Evolutionary conservation across 2,888 invertebrate species (phyloP).

Genomic region (Andrena haemorrhoa): DNA sequence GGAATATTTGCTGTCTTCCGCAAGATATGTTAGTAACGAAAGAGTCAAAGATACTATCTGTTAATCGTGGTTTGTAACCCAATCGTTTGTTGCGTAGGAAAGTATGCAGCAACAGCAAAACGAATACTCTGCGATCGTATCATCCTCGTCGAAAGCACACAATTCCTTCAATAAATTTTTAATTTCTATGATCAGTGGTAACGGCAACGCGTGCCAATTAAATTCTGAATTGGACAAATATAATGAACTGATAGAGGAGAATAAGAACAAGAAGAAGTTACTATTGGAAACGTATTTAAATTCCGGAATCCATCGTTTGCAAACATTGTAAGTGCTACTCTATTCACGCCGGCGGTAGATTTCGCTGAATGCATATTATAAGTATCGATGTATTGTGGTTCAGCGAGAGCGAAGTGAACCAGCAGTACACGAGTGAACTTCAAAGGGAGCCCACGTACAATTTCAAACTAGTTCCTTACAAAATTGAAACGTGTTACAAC

Average conservation of each 20-base stretch:
- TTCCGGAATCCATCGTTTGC: constrained; percentile 54
- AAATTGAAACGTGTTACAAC: constrained; percentile 68
- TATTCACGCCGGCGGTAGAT: neutral
- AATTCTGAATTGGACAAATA: constrained; percentile 70
- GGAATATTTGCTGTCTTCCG: constrained; percentile 77
- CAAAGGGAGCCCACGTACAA: constrained; percentile 74
- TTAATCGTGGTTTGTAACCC: neutral
- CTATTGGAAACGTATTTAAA: constrained; percentile 62
- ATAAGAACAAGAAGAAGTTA: constrained; percentile 67
- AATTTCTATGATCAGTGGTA: constrained; percentile 71
- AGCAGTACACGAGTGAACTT: constrained; percentile 71
- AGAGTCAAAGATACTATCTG: neutral
- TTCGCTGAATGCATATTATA: neutral
- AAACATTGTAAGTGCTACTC: constrained; percentile 66
- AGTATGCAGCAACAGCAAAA: constrained; percentile 77
- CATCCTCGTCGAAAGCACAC: constrained; percentile 63
- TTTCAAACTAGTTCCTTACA: constrained; percentile 72
- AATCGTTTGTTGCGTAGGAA: constrained; percentile 70
- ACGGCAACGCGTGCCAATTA: constrained; percentile 61
- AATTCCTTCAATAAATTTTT: constrained; percentile 79
- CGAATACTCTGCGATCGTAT: constrained; percentile 69
- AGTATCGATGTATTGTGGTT: constrained; percentile 26
- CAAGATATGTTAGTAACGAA: constrained; percentile 78
- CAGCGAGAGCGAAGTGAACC: constrained; percentile 74
- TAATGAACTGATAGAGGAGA: constrained; percentile 73